Percentiles rank a stretch among this genome's conserved stretches.
These are phyloP conservation scores for Fistularia commersonii DNA, from an alignment of 2,797 vertebrate species.

Conservation along the genomic window DNA sequence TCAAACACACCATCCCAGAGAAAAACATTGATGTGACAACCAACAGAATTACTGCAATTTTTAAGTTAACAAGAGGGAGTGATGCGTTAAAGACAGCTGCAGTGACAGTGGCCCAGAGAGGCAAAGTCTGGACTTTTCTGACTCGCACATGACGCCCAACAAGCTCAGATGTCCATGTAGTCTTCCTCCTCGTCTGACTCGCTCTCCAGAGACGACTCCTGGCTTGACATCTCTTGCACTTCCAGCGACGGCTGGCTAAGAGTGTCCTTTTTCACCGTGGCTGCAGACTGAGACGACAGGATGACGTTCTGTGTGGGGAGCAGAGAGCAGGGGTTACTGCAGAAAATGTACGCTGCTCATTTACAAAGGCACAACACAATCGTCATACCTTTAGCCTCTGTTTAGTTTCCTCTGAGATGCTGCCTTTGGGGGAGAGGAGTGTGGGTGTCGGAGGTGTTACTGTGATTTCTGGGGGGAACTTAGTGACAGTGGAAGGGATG, in stretches of 20 bases:
- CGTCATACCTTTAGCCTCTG: constrained; percentile 90
- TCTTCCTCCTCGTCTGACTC: constrained; percentile 95
- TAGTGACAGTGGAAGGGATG: constrained; percentile 89
- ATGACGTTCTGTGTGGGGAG: constrained; percentile 86
- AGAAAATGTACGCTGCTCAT: constrained; percentile 2
- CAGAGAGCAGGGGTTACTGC: constrained; percentile 46
- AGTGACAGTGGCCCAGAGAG: constrained; percentile 15
- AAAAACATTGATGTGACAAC: constrained; percentile 15
- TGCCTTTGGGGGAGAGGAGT: constrained; percentile 96
- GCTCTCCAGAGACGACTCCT: constrained; percentile 96
- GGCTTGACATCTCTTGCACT: constrained; percentile 96
- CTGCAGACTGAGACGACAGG: constrained; percentile 95
- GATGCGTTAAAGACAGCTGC: constrained; percentile 40
- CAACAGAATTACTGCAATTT: constrained; percentile 29
- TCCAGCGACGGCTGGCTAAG: constrained; percentile 94
- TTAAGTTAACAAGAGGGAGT: constrained; percentile 4
- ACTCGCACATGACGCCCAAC: constrained; percentile 1
- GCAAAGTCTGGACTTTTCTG: constrained; percentile 5
- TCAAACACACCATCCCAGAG: constrained; percentile 18
- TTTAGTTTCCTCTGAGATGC: constrained; percentile 99
- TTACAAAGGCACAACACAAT: not conserved
- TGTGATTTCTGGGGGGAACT: constrained; percentile 98
- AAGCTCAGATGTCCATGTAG: constrained; percentile 83
- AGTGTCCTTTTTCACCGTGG: constrained; percentile 95
- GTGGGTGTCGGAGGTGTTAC: constrained; percentile 97